Base-by-base conservation (phyloP, 64 coral and sea anemone genomes). In the Stichodactyla helianthus region DNA sequence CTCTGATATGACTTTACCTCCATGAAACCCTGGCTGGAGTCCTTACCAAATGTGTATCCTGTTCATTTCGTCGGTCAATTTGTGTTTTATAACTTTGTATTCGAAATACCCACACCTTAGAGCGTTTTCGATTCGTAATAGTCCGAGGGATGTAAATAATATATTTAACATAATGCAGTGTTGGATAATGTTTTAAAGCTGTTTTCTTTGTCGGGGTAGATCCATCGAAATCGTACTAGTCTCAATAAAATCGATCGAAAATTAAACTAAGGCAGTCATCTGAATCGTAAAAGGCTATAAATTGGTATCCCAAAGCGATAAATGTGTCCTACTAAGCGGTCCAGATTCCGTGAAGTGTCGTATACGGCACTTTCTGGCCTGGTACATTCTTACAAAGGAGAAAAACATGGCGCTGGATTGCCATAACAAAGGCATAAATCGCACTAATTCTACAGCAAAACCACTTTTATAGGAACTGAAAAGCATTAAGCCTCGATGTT, bases 1-100 rank as follows among this genome's bases (percentile, higher is more conserved):
- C 51, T 84, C 83, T 84, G 14, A 18, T 80, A 18, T 81, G 78
- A n/a, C 31, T 81, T 54, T 13, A 20, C 78, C 78, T 81, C 78
- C 78, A 52, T 16, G 78, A 81, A 81, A 81, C 52, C 83, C 10
- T 84, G 55, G 54, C 19, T 63, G 83, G 59, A 63, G 83, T 44
- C 19, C 59, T 55, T 60, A n/a, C 3, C 20, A 60, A 25, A 18
- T 31, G 8, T 59, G 6, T 59, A 7, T 25, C 83, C 59, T 84
- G 54, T 60, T 84, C 59, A 84, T 84, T 84, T 57, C 8, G 18
- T 61, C 56, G 55, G 26, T 84, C 14, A 60, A 20, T 26, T 84
- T 61, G 17, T 84, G 10, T 53, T 20, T 44, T 28, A n/a, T 31
- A 31, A 9, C 25, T 74, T 31, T 4, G 11, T 31, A 13, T 31